Percentiles rank a stretch among this genome's conserved stretches.
Evolutionary conservation across 2,888 invertebrate genomes (phyloP).

Genomic region (Protonemura montana): DNA sequence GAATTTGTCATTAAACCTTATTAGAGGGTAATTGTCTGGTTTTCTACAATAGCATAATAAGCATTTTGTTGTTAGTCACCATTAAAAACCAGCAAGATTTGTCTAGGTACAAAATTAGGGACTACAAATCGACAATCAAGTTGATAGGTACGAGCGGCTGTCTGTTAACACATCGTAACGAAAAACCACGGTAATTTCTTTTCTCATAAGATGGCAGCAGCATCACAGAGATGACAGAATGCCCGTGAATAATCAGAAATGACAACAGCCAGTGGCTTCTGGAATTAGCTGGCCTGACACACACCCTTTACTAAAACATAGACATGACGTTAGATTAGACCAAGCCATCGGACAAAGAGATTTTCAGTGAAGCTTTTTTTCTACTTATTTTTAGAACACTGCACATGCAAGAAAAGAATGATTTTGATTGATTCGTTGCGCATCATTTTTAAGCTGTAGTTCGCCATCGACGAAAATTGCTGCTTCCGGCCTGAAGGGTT

Average conservation of each 20-base stretch:
- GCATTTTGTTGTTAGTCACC: conserved; percentile 13
- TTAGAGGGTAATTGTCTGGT: conserved; percentile 32
- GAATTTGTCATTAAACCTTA: conserved; percentile 39
- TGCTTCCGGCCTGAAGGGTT: not conserved
- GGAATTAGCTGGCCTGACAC: conserved; percentile 44
- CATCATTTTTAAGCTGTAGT: conserved; percentile 8
- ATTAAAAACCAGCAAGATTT: not conserved
- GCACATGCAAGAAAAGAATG: conserved; percentile 32
- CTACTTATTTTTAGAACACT: conserved; percentile 13
- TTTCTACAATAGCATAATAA: conserved; percentile 21
- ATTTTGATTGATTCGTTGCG: conserved; percentile 37
- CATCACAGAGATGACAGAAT: conserved; percentile 35
- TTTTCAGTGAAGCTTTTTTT: not conserved
- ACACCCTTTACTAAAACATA: conserved; percentile 13
- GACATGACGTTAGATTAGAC: not conserved
- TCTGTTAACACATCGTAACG: not conserved
- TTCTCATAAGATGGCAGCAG: not conserved
- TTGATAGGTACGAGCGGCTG: not conserved
- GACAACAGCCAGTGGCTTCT: conserved; percentile 46
- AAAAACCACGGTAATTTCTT: not conserved
- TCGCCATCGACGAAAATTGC: not conserved
- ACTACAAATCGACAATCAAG: not conserved
- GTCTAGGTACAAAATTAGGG: not conserved
- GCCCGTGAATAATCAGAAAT: conserved; percentile 49
- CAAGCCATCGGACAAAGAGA: not conserved